Evolutionary conservation across 2,888 invertebrate species (phyloP), one percentile per base, ranked within the genome.

Genomic region (Tiliacea aurago): DNA sequence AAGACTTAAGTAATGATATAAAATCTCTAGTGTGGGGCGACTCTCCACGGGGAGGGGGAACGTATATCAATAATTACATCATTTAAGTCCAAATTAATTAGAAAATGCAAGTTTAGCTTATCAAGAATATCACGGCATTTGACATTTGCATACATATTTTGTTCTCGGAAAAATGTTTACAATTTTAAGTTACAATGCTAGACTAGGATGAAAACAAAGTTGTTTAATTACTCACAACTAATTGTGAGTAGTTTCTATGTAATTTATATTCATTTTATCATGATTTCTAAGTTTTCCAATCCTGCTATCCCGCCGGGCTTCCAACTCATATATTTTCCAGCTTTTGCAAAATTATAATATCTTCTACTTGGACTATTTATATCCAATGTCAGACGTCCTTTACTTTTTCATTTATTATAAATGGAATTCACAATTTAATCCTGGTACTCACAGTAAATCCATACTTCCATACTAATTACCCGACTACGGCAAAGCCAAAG

Each of bases 221-320:
- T 68, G 18, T 43, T 70, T n/a, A 43, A 45, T 33, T 53, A 53
- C 6, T 43, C 9, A 23, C 37, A 51, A 43, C 33, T 43, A 61
- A 49, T 33, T 23, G 28, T 3, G 45, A 51, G 43, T 51, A 51
- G 53, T 43, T 62, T 65, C 37, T 33, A 62, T 56, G 45, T 65
- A 66, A 66, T 73, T 80, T 41, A 28, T 73, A 62, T 80, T 73
- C 5, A 80, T 62, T 41, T 45, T 9, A 64, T 33, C n/a, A 20
- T 66, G 61, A 73, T 66, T 65, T 45, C 55, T 73, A 73, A 66
- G 65, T 73, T 77, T 77, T 62, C 64, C 61, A 65, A 65, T 62
- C 37, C 28, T 15, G 20, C 15, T 15, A 56, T 56, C 49, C 73
- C 73, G 28, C n/a, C 18, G 65, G 49, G 65, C n/a, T 73, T 62